Conservation (phyloP, 2,888 invertebrate species). For the Drosophila meridionalis region DNA sequence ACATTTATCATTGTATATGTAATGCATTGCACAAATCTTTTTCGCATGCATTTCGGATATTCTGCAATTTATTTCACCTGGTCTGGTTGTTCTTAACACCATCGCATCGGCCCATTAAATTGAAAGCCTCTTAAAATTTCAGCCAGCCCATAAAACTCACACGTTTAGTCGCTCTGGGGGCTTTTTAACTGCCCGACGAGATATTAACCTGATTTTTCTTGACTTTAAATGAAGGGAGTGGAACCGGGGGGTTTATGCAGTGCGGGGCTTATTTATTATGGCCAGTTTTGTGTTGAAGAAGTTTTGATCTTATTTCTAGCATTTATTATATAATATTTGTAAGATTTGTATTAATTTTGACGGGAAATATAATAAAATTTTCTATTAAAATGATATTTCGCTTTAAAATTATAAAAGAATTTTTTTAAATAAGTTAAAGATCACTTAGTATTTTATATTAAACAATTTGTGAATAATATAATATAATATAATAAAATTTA, state of each 20-base stretch:
- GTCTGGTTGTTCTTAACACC: constrained; percentile 20
- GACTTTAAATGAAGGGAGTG: constrained; percentile 38
- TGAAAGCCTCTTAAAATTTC: constrained; percentile 61
- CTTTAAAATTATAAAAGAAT: too few species aligned
- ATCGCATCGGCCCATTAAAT: constrained; percentile 55
- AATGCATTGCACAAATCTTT: constrained; percentile 8
- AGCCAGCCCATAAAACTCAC: constrained; percentile 66
- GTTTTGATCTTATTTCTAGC: not conserved
- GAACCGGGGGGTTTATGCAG: not conserved
- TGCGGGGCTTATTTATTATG: not conserved
- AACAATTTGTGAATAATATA: too few species aligned
- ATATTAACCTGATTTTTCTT: constrained; percentile 32
- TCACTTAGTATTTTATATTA: too few species aligned
- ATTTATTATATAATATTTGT: not conserved
- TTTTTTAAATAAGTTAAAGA: too few species aligned
- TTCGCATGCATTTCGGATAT: constrained; percentile 21
- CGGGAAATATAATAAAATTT: too few species aligned
- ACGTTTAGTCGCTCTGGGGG: constrained; percentile 37
- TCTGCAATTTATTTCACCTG: constrained; percentile 33
- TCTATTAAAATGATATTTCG: too few species aligned
- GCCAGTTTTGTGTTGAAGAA: not conserved
- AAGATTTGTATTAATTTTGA: not conserved
- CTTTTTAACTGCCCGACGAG: constrained; percentile 26
- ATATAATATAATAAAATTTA: too few species aligned
- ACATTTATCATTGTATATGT: not conserved